Conservation (phyloP, 2,888 invertebrate genomes). For the Suillia variegata region DNA sequence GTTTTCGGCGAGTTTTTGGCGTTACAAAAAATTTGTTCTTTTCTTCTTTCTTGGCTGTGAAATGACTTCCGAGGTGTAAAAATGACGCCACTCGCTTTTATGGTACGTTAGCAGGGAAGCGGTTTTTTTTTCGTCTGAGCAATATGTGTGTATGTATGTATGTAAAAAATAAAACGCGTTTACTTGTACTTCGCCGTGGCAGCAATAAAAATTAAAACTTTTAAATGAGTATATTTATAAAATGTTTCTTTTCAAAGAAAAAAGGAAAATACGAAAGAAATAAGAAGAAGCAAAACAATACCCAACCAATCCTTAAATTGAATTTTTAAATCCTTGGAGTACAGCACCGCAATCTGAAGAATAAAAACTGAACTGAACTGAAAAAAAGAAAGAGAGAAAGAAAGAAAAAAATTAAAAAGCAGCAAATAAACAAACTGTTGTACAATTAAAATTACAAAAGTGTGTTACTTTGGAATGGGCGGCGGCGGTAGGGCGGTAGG, state of each 20-base stretch:
- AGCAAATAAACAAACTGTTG: not conserved
- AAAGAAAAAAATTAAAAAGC: not conserved
- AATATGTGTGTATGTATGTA: too few relatives aligned
- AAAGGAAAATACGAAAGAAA: not conserved
- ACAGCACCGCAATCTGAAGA: not conserved
- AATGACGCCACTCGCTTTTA: not conserved
- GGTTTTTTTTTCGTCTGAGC: too few relatives aligned
- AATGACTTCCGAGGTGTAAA: constrained; percentile 1
- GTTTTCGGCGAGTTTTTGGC: not conserved
- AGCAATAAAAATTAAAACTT: not conserved
- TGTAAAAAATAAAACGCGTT: too few relatives aligned
- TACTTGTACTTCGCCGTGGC: too few relatives aligned
- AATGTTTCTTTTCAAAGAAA: not conserved
- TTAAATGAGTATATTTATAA: not conserved
- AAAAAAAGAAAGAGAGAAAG: not conserved
- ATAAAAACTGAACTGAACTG: not conserved
- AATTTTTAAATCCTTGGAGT: constrained; percentile 4
- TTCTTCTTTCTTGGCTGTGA: too few relatives aligned
- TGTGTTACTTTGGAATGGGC: not conserved
- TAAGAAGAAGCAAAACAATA: too few relatives aligned
- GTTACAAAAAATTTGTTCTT: too few relatives aligned
- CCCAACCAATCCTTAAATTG: constrained; percentile 2
- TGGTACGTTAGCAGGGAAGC: too few relatives aligned
- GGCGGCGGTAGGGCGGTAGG: too few relatives aligned
- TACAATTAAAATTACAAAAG: constrained; percentile 12